Percentiles rank a stretch among this genome's conserved stretches.
These are phyloP conservation scores for Lathamus discolor DNA, from an alignment of 2,113 vertebrate species.

Conservation along the genomic window DNA sequence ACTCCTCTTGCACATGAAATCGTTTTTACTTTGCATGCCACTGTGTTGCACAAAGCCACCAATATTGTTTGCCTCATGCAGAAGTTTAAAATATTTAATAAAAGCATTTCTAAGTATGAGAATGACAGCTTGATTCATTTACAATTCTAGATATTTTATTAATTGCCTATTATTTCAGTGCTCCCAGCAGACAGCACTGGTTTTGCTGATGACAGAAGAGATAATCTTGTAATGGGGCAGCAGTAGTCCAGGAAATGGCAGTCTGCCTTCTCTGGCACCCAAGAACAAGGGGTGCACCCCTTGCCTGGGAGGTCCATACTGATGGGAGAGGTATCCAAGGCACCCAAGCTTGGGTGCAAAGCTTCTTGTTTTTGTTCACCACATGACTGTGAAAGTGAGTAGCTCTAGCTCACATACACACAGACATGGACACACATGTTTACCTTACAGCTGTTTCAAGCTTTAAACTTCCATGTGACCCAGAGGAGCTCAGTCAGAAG, in stretches of 20 bases:
- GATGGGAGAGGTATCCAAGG: background rate
- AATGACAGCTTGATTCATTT: background rate
- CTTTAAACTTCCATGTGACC: background rate
- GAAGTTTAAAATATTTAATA: slow-evolving; percentile 61
- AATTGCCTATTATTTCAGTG: background rate
- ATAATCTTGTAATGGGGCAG: background rate
- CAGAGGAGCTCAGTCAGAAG: background rate
- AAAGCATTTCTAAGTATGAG: slow-evolving; percentile 19
- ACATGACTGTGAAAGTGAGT: background rate
- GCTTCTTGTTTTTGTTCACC: background rate
- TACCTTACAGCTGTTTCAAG: background rate
- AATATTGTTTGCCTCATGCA: background rate
- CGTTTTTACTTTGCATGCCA: background rate
- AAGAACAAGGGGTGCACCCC: background rate
- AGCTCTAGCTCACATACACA: background rate
- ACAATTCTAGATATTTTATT: background rate
- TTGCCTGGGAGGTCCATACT: background rate
- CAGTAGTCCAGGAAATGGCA: background rate
- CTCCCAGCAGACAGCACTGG: background rate
- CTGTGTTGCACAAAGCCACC: background rate
- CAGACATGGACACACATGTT: too few relatives aligned
- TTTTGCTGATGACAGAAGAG: background rate
- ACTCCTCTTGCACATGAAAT: background rate
- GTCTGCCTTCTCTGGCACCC: background rate
- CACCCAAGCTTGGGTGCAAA: background rate